Evolutionary conservation across 30 jellyfish, hydroid and myxozoan genomes (phyloP), one percentile per base, ranked within the genome.

Genomic region (Cassiopea xamachana): DNA sequence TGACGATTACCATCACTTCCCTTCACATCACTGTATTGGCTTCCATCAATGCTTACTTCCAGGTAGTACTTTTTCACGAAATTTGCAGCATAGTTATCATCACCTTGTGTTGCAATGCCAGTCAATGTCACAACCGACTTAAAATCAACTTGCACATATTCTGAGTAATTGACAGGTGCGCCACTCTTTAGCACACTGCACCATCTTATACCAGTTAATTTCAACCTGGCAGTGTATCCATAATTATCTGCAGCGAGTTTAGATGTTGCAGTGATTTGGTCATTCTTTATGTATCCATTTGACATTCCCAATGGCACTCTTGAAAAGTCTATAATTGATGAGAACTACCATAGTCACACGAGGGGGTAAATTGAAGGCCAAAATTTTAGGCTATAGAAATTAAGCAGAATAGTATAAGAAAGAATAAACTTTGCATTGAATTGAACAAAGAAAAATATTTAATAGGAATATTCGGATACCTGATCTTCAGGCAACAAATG

Each of bases 91-190:
- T 69, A 44, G 44, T 58, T 67, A 16, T 72, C 85, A 15, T 71
- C 80, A n/a, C 80, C 80, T 19, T 71, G 80, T 43, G 80, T 71
- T 19, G 80, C 80, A 71, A 90, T 69, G 1, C 92, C 92, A 18
- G 90, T 81, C 47, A 90, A 43, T 19, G 93, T 73, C 64, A 82
- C 81, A 43, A 5, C 70, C 27, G 76, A 50, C 47, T 46, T 73
- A 60, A 90, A 90, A 64, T 90, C 97, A 90, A 90, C 90, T 76
- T 77, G 90, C 4, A 90, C 81, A 50, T 82, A 90, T 14, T 80
- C 91, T 60, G 73, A 39, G 47, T 69, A 48, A 73, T 69, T 49
- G 9, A 79, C 17, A 16, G 39, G 39, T 27, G 91, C 70, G 2
- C 17, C 58, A 6, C n/a, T 7, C 0, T 1, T 71, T 43, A 27